Conservation (phyloP, 2,888 invertebrate genomes). For the Brachylomia viminalis region DNA sequence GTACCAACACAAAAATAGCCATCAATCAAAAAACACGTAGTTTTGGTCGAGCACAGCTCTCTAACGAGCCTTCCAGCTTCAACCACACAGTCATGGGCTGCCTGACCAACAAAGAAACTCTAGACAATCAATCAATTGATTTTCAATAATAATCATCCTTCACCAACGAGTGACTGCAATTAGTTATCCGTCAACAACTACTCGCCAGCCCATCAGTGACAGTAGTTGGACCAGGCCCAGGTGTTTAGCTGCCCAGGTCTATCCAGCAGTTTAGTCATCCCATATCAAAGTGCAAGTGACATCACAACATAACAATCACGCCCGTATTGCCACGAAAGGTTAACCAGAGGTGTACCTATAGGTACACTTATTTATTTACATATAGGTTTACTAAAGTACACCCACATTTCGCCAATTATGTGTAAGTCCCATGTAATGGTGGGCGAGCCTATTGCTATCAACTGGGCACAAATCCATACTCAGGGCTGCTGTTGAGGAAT, state of each 20-base stretch:
- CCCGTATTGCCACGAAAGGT: neutral
- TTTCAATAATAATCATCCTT: conserved; percentile 12
- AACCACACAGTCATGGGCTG: neutral
- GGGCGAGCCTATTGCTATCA: too few relatives aligned
- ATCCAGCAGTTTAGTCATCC: neutral
- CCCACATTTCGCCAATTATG: too few relatives aligned
- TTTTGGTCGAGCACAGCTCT: neutral
- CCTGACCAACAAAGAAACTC: neutral
- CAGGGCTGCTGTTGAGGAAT: neutral
- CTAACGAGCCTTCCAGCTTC: neutral
- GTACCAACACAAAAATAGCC: neutral
- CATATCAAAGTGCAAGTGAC: neutral
- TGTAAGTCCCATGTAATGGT: too few relatives aligned
- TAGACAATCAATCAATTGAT: neutral
- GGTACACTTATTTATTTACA: too few relatives aligned
- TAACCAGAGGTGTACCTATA: too few relatives aligned
- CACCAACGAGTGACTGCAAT: conserved; percentile 1
- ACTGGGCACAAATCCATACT: neutral
- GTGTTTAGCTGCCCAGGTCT: neutral
- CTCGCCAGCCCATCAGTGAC: conserved; percentile 41
- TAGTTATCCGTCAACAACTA: conserved; percentile 40
- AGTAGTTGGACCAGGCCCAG: conserved; percentile 46
- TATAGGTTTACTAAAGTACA: too few relatives aligned
- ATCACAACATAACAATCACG: neutral
- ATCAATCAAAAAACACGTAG: neutral